These are phyloP conservation scores for Eleginops maclovinus DNA, from an alignment of 2,113 vertebrate species.

Conservation along the genomic window DNA sequence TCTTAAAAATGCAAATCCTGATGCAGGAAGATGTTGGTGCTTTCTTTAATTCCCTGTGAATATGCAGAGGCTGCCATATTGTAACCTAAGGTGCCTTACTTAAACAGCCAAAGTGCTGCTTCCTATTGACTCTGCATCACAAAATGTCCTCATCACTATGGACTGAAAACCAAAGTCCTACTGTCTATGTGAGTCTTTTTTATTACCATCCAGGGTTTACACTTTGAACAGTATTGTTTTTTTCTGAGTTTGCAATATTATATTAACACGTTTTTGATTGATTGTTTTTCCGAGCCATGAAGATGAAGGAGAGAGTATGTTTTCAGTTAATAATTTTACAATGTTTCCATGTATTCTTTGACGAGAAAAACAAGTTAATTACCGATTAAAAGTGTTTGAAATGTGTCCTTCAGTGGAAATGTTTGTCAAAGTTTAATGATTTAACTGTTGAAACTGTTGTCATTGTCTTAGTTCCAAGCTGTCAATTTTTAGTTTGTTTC, in stretches of 20 bases:
- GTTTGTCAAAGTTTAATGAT: not conserved
- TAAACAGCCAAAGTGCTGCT: slow-evolving; percentile 26
- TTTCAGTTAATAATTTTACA: slow-evolving; percentile 1
- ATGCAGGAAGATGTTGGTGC: slow-evolving; percentile 12
- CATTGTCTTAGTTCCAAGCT: slow-evolving; percentile 11
- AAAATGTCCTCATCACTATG: not conserved
- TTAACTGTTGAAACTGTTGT: slow-evolving; percentile 5
- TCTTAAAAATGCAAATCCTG: slow-evolving; percentile 2
- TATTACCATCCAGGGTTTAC: slow-evolving; percentile 2
- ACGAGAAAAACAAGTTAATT: not conserved
- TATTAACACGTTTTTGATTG: not conserved
- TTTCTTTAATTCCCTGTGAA: slow-evolving; percentile 19
- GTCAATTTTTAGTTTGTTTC: not conserved
- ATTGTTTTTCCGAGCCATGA: not conserved
- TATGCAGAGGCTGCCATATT: slow-evolving; percentile 16
- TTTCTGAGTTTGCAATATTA: slow-evolving; percentile 34
- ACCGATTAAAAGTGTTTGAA: not conserved
- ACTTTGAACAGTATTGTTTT: slow-evolving; percentile 3
- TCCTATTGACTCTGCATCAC: slow-evolving; percentile 12
- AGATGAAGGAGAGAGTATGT: not conserved
- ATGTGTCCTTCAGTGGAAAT: not conserved
- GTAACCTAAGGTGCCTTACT: slow-evolving; percentile 66
- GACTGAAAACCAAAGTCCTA: slow-evolving; percentile 4
- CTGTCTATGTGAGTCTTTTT: not conserved
- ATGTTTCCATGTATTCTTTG: not conserved